These are phyloP conservation scores for Nomada goodeniana DNA, from an alignment of 2,888 invertebrate genomes.

Conservation along the genomic window DNA sequence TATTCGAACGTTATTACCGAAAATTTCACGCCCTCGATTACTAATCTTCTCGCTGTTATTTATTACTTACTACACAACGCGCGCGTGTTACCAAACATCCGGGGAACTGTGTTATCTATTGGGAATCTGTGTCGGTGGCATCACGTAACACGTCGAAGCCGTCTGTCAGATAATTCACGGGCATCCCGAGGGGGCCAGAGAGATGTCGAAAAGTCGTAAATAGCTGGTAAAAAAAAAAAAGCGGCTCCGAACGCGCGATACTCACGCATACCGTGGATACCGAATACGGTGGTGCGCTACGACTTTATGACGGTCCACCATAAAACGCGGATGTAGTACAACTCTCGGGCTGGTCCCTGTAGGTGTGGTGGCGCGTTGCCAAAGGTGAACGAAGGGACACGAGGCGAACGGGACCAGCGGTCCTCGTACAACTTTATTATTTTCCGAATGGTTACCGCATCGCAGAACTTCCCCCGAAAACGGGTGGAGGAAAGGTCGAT, in stretches of 20 bases:
- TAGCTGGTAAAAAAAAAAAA: slow-evolving; percentile 44
- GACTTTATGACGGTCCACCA: slow-evolving; percentile 77
- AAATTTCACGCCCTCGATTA: too few relatives aligned
- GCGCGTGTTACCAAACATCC: too few relatives aligned
- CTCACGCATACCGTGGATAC: slow-evolving; percentile 77
- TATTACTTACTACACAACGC: too few relatives aligned
- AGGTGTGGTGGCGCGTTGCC: slow-evolving; percentile 56
- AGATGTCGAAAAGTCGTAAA: slow-evolving; percentile 62
- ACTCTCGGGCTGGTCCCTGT: slow-evolving; percentile 57
- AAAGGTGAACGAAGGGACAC: slow-evolving; percentile 10
- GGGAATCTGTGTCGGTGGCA: neutral
- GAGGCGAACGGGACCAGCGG: slow-evolving; percentile 7
- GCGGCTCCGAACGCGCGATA: slow-evolving; percentile 71
- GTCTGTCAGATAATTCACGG: slow-evolving; percentile 46
- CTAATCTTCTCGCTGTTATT: too few relatives aligned
- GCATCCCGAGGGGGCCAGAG: neutral
- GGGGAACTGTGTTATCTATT: neutral
- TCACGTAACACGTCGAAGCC: slow-evolving; percentile 30
- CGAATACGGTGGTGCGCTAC: slow-evolving; percentile 74
- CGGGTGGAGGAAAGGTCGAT: slow-evolving; percentile 12
- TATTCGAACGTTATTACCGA: too few relatives aligned
- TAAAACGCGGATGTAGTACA: slow-evolving; percentile 71
- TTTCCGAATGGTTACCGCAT: slow-evolving; percentile 63
- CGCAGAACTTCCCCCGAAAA: slow-evolving; percentile 3
- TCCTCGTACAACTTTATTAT: slow-evolving; percentile 71